Evolutionary conservation across 2,113 vertebrate species (phyloP).

Genomic region (Eptesicus fuscus): DNA sequence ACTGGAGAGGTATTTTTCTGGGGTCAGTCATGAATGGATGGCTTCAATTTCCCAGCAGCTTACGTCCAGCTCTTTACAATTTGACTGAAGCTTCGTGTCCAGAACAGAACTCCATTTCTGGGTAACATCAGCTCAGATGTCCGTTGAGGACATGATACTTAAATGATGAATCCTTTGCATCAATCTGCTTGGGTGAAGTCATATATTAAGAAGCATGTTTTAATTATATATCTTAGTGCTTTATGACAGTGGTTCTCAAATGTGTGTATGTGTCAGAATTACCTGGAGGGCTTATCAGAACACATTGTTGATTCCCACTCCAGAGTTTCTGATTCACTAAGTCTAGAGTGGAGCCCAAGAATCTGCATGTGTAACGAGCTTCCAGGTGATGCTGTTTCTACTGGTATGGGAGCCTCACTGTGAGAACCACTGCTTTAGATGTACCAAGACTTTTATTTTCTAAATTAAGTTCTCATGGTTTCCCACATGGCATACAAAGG

Average conservation of each 20-base stretch:
- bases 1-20: not conserved
- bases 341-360: not conserved
- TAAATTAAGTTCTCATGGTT: not conserved
- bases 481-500: not conserved
- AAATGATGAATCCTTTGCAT: not conserved
- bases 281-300: not conserved
- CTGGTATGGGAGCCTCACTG: not conserved
- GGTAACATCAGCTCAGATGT: not conserved
- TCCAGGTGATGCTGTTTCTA: not conserved
- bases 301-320: not conserved
- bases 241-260: not conserved
- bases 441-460: not conserved
- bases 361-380: not conserved
- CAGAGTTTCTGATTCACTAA: not conserved
- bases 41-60: constrained; percentile 17
- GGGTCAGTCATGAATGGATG: constrained; percentile 22
- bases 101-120: not conserved
- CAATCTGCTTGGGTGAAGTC: not conserved
- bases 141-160: not conserved
- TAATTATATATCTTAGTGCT: not conserved
- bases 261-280: not conserved
- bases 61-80: not conserved
- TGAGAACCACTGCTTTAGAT: not conserved
- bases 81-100: not conserved
- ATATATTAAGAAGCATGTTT: not conserved